Evolutionary conservation across 2,113 vertebrate species (phyloP).

Genomic region (Fregetta grallaria): DNA sequence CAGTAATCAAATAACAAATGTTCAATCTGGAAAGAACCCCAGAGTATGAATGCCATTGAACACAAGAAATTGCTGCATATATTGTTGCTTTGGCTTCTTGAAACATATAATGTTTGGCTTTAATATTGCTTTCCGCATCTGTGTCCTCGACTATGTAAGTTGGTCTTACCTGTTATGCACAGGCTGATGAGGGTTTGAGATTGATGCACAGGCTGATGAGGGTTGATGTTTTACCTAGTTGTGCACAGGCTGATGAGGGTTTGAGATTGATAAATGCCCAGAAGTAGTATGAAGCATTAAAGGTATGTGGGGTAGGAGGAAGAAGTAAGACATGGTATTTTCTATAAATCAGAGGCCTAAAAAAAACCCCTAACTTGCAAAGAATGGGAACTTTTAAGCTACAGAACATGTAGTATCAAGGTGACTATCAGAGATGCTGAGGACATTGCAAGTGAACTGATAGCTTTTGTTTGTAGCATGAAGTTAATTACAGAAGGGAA

Average conservation of each 20-base stretch:
- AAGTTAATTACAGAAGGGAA: background rate
- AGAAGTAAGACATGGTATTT: background rate
- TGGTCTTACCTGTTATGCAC: background rate
- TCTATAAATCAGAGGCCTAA: background rate
- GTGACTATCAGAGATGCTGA: background rate
- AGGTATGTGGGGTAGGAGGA: background rate
- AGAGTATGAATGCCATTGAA: background rate
- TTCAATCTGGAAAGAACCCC: background rate
- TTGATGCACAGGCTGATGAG: background rate
- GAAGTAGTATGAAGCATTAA: background rate
- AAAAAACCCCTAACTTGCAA: background rate
- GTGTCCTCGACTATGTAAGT: background rate
- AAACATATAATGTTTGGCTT: background rate
- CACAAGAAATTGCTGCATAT: background rate
- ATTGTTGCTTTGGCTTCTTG: background rate
- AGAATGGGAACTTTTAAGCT: background rate
- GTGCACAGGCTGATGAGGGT: background rate
- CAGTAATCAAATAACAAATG: background rate
- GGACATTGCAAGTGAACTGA: background rate
- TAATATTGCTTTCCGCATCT: background rate
- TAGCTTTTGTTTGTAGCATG: background rate
- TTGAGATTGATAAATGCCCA: background rate
- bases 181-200: background rate
- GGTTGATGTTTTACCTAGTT: background rate
- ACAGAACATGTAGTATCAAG: background rate